Evolutionary conservation across 2,888 invertebrate species (phyloP).

Genomic region (Leucophora obtusa): DNA sequence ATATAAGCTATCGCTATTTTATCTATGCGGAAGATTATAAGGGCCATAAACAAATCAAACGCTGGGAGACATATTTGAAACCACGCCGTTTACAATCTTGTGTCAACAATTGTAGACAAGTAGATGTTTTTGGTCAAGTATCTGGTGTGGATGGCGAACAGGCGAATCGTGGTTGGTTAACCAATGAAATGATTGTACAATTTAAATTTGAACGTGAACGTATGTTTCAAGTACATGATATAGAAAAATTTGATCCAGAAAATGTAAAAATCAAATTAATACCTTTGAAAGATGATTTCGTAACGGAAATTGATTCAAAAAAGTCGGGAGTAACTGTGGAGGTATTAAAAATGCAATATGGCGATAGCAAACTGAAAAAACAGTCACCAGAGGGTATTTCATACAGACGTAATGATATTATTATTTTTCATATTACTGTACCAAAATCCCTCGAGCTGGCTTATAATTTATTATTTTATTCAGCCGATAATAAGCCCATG

Average conservation of each 20-base stretch:
- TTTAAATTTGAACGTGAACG: constrained; percentile 87
- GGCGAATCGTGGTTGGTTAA: constrained; percentile 91
- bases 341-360: constrained; percentile 72
- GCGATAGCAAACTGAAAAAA: constrained; percentile 70
- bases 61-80: constrained; percentile 81
- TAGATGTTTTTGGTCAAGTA: constrained; percentile 56
- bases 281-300: constrained; percentile 66
- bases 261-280: constrained; percentile 79
- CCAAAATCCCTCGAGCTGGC: constrained; percentile 69
- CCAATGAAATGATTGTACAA: constrained; percentile 86
- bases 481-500: constrained; percentile 80
- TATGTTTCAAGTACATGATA: constrained; percentile 81
- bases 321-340: constrained; percentile 70
- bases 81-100: constrained; percentile 68
- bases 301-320: constrained; percentile 18
- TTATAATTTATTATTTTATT: constrained; percentile 67
- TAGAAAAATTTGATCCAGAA: constrained; percentile 80
- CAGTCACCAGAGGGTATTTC: constrained; percentile 71
- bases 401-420: constrained; percentile 71
- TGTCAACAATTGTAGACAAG: constrained; percentile 1
- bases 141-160: constrained; percentile 64
- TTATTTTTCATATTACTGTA: constrained; percentile 74
- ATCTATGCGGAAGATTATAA: constrained; percentile 72
- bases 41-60: constrained; percentile 75
- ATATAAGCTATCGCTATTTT: constrained; percentile 74